phyloP scores from a whole-genome alignment of 2,888 invertebrate genomes.

The Tipula confusa region DNA sequence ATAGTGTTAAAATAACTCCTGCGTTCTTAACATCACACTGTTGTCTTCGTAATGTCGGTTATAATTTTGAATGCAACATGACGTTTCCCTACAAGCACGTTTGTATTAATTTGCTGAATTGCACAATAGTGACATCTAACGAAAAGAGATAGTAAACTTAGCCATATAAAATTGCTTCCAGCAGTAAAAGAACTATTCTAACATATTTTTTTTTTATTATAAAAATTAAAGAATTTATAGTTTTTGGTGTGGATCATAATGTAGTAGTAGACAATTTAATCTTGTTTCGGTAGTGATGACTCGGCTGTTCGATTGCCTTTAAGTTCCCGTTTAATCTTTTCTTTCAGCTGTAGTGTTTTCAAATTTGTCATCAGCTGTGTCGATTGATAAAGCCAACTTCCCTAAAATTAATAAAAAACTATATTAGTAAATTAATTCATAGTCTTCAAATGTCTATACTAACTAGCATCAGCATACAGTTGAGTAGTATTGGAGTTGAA shows the following conservation, averaged over 20 bases:
- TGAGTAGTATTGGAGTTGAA: conserved; percentile 86
- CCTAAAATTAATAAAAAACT: conserved; percentile 54
- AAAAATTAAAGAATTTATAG: background rate
- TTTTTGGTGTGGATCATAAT: background rate
- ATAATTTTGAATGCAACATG: background rate
- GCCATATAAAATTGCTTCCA: background rate
- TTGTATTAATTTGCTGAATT: background rate
- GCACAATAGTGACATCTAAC: background rate
- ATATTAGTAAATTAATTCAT: background rate
- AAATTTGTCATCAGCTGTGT: conserved; percentile 82
- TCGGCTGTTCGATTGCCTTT: conserved; percentile 20
- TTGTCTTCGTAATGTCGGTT: background rate
- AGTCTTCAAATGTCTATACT: conserved; percentile 50
- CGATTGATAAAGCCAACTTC: conserved; percentile 85
- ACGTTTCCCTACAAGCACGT: background rate
- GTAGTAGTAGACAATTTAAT: background rate
- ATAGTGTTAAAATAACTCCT: background rate
- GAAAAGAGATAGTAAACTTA: background rate
- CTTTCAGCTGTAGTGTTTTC: conserved; percentile 73
- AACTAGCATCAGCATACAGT: conserved; percentile 92
- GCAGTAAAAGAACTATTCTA: background rate
- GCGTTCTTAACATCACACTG: background rate
- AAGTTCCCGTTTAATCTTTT: conserved; percentile 59
- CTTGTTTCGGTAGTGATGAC: background rate
- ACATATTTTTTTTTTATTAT: background rate